phyloP scores from a whole-genome alignment of 2,888 invertebrate species.

The Drosophila aldrichi region DNA sequence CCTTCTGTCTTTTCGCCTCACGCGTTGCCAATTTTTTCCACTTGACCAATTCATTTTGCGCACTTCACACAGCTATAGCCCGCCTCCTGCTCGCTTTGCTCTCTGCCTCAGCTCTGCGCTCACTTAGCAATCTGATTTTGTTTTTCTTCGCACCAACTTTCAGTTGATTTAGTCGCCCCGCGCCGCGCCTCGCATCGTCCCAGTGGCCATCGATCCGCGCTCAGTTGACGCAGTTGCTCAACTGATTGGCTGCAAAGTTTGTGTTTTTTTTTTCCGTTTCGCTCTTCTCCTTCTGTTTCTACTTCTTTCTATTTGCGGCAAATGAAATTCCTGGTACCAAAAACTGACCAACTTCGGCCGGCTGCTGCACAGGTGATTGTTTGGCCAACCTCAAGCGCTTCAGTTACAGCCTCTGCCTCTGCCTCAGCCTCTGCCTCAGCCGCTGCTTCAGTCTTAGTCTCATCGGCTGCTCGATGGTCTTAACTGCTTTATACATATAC shows the following conservation, averaged over 20 bases:
- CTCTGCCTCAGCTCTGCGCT: neutral
- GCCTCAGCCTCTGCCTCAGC: slow-evolving; percentile 28
- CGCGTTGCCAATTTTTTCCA: slow-evolving; percentile 73
- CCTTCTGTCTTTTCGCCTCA: slow-evolving; percentile 1
- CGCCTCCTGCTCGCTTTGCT: neutral
- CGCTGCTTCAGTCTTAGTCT: slow-evolving; percentile 29
- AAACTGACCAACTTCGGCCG: slow-evolving; percentile 33
- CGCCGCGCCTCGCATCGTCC: slow-evolving; percentile 28
- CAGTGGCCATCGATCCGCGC: slow-evolving; percentile 20
- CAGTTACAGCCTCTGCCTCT: slow-evolving; percentile 40
- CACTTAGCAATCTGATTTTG: slow-evolving; percentile 70
- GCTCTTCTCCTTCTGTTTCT: neutral
- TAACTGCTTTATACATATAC: slow-evolving; percentile 54
- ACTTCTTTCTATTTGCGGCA: slow-evolving; percentile 14
- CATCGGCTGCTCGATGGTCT: slow-evolving; percentile 17
- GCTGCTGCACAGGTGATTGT: slow-evolving; percentile 74
- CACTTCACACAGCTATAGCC: slow-evolving; percentile 51
- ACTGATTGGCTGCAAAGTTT: slow-evolving; percentile 54
- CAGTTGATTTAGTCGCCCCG: slow-evolving; percentile 74
- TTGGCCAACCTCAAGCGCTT: slow-evolving; percentile 78
- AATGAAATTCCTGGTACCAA: slow-evolving; percentile 51
- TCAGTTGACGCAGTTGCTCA: slow-evolving; percentile 58
- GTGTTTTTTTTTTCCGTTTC: slow-evolving; percentile 11
- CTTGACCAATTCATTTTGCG: slow-evolving; percentile 79
- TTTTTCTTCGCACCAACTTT: slow-evolving; percentile 79